A percentile compares a stretch with the other conserved stretches of the same genome.
Conservation (phyloP, 2,113 vertebrate species). For the Prochilodus magdalenae region DNA sequence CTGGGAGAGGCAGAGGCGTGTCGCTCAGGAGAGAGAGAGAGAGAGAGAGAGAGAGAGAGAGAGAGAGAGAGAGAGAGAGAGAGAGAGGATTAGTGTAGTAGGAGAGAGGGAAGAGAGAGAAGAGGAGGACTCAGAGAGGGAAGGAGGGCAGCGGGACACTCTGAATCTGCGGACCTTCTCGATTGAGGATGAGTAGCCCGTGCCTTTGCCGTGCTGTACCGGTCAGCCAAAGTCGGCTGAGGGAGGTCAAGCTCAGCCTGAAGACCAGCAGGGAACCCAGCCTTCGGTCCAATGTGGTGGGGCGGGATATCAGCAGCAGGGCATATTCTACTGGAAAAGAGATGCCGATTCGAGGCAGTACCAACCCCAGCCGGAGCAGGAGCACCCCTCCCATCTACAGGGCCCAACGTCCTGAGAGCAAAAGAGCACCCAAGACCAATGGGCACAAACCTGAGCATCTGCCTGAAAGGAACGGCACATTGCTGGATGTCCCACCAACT, state of each 20-base stretch:
- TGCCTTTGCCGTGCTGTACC: conserved; percentile 75
- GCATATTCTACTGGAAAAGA: conserved; percentile 65
- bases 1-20: conserved; percentile 34
- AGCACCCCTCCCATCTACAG: conserved; percentile 77
- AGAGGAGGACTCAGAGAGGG: conserved; percentile 35
- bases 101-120: not conserved
- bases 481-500: conserved; percentile 61
- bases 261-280: conserved; percentile 72
- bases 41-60: conserved; percentile 35
- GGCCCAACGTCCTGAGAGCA: conserved; percentile 60
- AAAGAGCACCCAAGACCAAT: conserved; percentile 54
- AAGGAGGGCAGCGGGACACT: conserved; percentile 61
- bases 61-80: conserved; percentile 30
- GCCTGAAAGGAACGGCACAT: conserved; percentile 71
- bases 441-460: conserved; percentile 59
- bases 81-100: conserved; percentile 11
- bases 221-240: conserved; percentile 72
- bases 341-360: conserved; percentile 53
- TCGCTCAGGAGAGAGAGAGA: conserved; percentile 48
- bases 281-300: conserved; percentile 48
- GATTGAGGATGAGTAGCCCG: conserved; percentile 78
- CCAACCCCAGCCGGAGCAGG: conserved; percentile 67
- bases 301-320: conserved; percentile 56
- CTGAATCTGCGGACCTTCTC: conserved; percentile 55
- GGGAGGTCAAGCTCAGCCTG: conserved; percentile 78